Evolutionary conservation across 2,113 vertebrate genomes (phyloP).

Genomic region (Melanerpes aurifrons): DNA sequence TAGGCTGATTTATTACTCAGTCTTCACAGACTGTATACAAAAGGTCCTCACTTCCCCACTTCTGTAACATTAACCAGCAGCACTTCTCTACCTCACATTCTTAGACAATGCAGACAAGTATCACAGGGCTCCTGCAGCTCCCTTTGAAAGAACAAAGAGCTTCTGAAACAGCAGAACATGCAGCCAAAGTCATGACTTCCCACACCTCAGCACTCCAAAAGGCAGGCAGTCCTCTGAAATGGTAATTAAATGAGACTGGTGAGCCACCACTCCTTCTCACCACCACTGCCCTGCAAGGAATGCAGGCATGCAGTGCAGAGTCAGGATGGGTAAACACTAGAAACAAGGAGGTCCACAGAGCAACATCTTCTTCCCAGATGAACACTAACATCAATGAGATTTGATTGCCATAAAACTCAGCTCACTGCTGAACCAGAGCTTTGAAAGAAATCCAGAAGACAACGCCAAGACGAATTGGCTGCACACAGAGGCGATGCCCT

Average conservation of each 20-base stretch:
- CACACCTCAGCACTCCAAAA: not conserved
- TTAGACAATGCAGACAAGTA: not conserved
- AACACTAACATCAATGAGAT: not conserved
- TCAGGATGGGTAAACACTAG: fast-evolving
- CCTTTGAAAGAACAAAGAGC: not conserved
- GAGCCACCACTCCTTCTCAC: not conserved
- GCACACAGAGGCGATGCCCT: not conserved
- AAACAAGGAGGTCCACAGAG: not conserved
- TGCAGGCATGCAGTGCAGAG: not conserved
- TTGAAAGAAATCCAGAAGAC: conserved; percentile 25
- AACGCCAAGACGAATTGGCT: not conserved
- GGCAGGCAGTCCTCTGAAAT: not conserved
- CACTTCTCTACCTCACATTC: not conserved
- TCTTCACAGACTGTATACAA: not conserved
- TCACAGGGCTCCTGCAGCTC: not conserved
- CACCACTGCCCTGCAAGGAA: not conserved
- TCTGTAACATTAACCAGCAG: not conserved
- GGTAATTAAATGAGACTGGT: fast-evolving
- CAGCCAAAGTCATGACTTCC: not conserved
- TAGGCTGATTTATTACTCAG: not conserved
- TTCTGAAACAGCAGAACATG: not conserved
- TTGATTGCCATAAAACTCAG: not conserved
- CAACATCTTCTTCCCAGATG: not conserved
- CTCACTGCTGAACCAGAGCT: not conserved
- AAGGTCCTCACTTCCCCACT: not conserved